A percentile compares a stretch with the other conserved stretches of the same genome.
phyloP scores from a whole-genome alignment of 2,888 invertebrate species.

The Stenurella melanura region DNA sequence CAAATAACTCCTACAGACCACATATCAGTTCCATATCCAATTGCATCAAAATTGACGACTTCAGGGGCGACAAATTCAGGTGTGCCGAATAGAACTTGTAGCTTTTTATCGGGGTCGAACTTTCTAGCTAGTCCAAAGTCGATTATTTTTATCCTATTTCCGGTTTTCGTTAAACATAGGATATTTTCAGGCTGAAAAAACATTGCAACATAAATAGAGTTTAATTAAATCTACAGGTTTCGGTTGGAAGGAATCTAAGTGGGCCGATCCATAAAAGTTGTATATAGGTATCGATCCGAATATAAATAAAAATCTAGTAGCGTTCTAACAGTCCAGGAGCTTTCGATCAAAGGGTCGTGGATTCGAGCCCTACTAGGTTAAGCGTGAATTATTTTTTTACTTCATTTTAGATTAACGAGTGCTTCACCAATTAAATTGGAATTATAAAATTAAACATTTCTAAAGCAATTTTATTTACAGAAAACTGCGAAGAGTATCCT shows the following conservation, averaged over 20 bases:
- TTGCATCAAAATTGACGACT: conserved; percentile 98
- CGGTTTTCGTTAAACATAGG: conserved; percentile 94
- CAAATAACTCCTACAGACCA: conserved; percentile 99
- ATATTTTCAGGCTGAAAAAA: conserved; percentile 94
- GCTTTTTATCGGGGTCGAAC: conserved; percentile 92
- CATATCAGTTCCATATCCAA: conserved; percentile 97
- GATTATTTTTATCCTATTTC: conserved; percentile 99
- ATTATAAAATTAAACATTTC: too few species aligned
- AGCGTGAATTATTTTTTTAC: too few species aligned
- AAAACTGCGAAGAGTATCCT: too few species aligned
- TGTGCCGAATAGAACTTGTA: conserved; percentile 96
- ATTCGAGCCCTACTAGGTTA: too few species aligned
- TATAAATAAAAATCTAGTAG: background rate
- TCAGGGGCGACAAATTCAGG: conserved; percentile 99
- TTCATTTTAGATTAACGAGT: too few species aligned
- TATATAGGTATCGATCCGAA: background rate
- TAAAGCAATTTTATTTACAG: too few species aligned
- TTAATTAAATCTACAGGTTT: conserved; percentile 15
- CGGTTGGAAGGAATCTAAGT: conserved; percentile 3
- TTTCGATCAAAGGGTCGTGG: too few species aligned
- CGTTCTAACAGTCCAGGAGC: too few species aligned
- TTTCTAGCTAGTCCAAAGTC: conserved; percentile 97
- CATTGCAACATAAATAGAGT: conserved; percentile 5
- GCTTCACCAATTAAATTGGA: too few species aligned
- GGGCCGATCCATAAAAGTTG: conserved; percentile 5